A percentile compares a stretch with the other conserved stretches of the same genome.
These are phyloP conservation scores for Trachops cirrhosus DNA, from an alignment of 2,797 vertebrate species.

Conservation along the genomic window DNA sequence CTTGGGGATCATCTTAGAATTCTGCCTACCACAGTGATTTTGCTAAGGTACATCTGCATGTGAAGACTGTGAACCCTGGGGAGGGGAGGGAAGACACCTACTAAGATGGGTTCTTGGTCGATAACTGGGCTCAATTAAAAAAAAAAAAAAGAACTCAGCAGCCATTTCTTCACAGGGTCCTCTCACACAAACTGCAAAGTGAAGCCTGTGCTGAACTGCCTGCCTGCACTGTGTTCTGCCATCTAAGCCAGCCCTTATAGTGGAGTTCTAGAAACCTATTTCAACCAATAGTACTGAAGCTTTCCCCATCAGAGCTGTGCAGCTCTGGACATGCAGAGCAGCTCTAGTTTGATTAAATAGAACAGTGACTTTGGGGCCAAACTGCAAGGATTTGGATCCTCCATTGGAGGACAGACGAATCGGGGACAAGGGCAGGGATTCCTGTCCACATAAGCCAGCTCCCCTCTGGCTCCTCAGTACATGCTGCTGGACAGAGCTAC, in stretches of 20 bases:
- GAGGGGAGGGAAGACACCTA: neutral
- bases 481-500: neutral
- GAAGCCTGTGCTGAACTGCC: neutral
- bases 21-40: neutral
- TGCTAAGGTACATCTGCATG: neutral
- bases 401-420: neutral
- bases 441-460: neutral
- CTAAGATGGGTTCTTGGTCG: neutral
- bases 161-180: neutral
- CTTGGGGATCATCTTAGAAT: neutral
- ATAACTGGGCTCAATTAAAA: neutral
- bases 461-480: neutral
- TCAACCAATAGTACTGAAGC: neutral
- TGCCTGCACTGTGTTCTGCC: neutral
- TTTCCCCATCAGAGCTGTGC: neutral
- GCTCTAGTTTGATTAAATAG: neutral
- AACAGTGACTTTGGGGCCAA: neutral
- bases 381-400: neutral
- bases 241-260: neutral
- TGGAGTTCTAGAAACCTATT: neutral
- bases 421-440: neutral
- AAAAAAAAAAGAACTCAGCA: neutral
- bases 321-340: neutral
- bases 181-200: neutral
- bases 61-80: neutral